Conservation (phyloP, 2,888 invertebrate genomes). For the Arctia plantaginis region DNA sequence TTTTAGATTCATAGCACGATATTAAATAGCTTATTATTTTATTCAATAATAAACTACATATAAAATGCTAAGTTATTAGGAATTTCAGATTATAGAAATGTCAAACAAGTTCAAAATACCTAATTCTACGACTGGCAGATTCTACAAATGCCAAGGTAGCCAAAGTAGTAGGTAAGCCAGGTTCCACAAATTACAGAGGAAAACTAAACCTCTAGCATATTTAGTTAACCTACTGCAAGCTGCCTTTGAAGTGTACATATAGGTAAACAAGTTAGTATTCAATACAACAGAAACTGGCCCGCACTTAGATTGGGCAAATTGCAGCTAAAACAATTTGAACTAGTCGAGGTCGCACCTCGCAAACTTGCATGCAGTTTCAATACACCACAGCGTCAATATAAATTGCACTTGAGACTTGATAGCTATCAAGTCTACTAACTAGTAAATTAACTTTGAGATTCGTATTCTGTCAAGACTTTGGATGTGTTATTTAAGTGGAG, state of each 20-base stretch:
- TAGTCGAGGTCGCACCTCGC: conserved; percentile 23
- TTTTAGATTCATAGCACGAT: no score
- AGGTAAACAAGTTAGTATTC: conserved; percentile 43
- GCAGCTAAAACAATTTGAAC: conserved; percentile 49
- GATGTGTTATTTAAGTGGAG: no score
- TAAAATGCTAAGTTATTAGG: no score
- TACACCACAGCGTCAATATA: conserved; percentile 35
- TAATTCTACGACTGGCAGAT: no score
- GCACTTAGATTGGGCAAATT: conserved; percentile 58
- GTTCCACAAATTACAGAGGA: no score
- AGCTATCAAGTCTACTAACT: no score
- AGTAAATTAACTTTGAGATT: conserved; percentile 8
- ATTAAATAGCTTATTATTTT: no score
- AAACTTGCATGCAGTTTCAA: conserved; percentile 42
- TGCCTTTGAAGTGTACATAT: background rate
- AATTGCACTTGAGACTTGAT: conserved; percentile 22
- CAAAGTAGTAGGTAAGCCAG: no score
- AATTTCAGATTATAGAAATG: no score
- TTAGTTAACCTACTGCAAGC: conserved; percentile 13
- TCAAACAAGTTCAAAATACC: no score
- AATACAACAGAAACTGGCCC: conserved; percentile 45
- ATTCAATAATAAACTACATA: no score
- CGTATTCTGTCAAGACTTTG: background rate
- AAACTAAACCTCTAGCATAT: background rate
- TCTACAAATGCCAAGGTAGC: no score